A percentile compares a stretch with the other conserved stretches of the same genome.
Evolutionary conservation across 2,888 invertebrate genomes (phyloP).

Genomic region (Mesochorus sp.): DNA sequence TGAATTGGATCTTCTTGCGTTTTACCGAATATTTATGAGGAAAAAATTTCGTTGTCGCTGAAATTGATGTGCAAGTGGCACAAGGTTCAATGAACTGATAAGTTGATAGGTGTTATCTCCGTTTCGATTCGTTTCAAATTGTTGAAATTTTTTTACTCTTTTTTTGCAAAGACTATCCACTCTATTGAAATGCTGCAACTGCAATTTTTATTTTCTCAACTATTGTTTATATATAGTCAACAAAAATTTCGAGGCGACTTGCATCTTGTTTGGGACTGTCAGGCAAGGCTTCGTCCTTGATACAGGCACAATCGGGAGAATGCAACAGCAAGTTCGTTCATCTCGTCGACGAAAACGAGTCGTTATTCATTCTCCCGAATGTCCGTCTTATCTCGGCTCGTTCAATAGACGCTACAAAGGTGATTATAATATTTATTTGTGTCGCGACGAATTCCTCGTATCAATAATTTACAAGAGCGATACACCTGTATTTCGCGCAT

Average conservation of each 20-base stretch:
- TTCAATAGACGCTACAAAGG: slow-evolving; percentile 58
- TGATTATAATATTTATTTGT: slow-evolving; percentile 59
- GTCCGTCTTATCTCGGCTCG: slow-evolving; percentile 45
- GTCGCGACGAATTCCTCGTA: slow-evolving; percentile 49
- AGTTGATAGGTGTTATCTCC: slow-evolving; percentile 35
- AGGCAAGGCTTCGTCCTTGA: slow-evolving; percentile 54
- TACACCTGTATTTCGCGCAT: slow-evolving; percentile 45
- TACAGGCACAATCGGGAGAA: slow-evolving; percentile 13
- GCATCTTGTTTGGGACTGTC: slow-evolving; percentile 55
- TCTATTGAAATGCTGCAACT: background rate
- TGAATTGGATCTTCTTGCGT: background rate
- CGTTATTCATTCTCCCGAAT: slow-evolving; percentile 57
- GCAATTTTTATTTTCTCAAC: slow-evolving; percentile 5
- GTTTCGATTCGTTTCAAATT: slow-evolving; percentile 31
- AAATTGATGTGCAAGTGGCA: slow-evolving; percentile 38
- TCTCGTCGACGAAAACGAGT: slow-evolving; percentile 51
- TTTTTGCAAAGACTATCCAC: slow-evolving; percentile 16
- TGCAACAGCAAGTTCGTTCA: slow-evolving; percentile 53
- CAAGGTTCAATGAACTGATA: slow-evolving; percentile 52
- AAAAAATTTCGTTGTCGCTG: slow-evolving; percentile 15
- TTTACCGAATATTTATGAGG: slow-evolving; percentile 12
- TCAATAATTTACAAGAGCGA: slow-evolving; percentile 50
- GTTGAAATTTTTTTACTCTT: slow-evolving; percentile 32
- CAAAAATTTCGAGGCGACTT: slow-evolving; percentile 50
- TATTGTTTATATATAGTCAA: background rate